phyloP scores from a whole-genome alignment of 1,140 invertebrate species.

The Zophobas morio region DNA sequence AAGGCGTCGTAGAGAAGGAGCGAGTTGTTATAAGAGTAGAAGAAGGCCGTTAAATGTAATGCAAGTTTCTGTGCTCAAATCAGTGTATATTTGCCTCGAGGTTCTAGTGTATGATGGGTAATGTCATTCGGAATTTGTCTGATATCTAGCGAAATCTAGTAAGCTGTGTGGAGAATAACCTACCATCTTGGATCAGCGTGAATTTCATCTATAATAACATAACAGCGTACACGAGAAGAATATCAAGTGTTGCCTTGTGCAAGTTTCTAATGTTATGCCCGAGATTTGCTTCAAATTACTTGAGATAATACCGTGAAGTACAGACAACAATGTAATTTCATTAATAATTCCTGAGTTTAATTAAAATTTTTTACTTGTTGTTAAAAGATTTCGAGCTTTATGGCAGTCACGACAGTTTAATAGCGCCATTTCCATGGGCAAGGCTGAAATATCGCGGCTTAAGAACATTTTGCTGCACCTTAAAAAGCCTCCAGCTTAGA shows the following conservation, averaged over 20 bases:
- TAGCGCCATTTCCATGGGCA: slow-evolving; percentile 34
- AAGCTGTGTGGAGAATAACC: not conserved
- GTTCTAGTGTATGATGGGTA: slow-evolving; percentile 14
- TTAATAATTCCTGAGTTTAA: slow-evolving; percentile 40
- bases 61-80: slow-evolving; percentile 38
- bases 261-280: slow-evolving; percentile 16
- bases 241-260: slow-evolving; percentile 14
- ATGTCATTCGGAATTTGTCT: slow-evolving; percentile 19
- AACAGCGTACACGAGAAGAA: slow-evolving; percentile 35
- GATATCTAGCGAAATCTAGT: slow-evolving; percentile 12
- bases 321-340: slow-evolving; percentile 40
- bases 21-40: slow-evolving; percentile 1
- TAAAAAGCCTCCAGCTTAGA: slow-evolving; percentile 33
- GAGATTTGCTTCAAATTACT: slow-evolving; percentile 30
- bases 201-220: slow-evolving; percentile 28
- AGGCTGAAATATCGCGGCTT: slow-evolving; percentile 30
- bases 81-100: slow-evolving; percentile 28
- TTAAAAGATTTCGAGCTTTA: slow-evolving; percentile 32
- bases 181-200: slow-evolving; percentile 17
- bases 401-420: slow-evolving; percentile 38
- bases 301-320: slow-evolving; percentile 21
- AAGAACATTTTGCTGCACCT: slow-evolving; percentile 32
- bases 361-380: slow-evolving; percentile 39
- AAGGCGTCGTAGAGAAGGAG: slow-evolving; percentile 8
- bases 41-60: slow-evolving; percentile 27